phyloP scores from a whole-genome alignment of 1,140 invertebrate genomes.

The Doryteuthis pealeii region DNA sequence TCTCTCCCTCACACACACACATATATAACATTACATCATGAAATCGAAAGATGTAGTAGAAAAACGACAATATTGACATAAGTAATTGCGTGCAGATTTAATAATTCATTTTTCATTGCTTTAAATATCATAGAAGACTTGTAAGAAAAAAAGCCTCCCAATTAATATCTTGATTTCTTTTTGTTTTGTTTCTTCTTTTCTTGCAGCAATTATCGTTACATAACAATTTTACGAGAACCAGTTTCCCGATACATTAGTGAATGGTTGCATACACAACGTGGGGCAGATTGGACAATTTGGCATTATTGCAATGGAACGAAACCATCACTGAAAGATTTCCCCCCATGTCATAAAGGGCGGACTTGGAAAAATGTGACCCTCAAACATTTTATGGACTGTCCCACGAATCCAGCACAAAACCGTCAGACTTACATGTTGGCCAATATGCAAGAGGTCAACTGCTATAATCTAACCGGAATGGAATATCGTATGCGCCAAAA shows the following conservation, averaged over 20 bases:
- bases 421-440: constrained; percentile 96
- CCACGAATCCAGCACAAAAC: constrained; percentile 90
- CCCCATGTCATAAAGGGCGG: constrained; percentile 58
- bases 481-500: constrained; percentile 66
- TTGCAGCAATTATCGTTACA: constrained; percentile 88
- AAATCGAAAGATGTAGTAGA: too few relatives aligned
- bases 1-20: too few relatives aligned
- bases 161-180: background rate
- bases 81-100: too few relatives aligned
- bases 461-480: constrained; percentile 84
- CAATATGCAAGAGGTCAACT: constrained; percentile 80
- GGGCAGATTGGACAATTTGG: constrained; percentile 81
- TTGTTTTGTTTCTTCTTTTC: constrained; percentile 22
- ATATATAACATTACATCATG: too few relatives aligned
- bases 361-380: constrained; percentile 71
- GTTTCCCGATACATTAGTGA: constrained; percentile 87
- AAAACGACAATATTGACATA: too few relatives aligned
- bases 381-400: constrained; percentile 84
- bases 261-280: constrained; percentile 89
- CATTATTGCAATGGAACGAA: constrained; percentile 65
- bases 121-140: too few relatives aligned
- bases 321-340: constrained; percentile 68
- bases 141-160: too few relatives aligned
- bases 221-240: constrained; percentile 91
- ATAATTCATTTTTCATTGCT: too few relatives aligned